Conservation (phyloP, 2,797 vertebrate genomes). For the Cichlasoma orientale region DNA sequence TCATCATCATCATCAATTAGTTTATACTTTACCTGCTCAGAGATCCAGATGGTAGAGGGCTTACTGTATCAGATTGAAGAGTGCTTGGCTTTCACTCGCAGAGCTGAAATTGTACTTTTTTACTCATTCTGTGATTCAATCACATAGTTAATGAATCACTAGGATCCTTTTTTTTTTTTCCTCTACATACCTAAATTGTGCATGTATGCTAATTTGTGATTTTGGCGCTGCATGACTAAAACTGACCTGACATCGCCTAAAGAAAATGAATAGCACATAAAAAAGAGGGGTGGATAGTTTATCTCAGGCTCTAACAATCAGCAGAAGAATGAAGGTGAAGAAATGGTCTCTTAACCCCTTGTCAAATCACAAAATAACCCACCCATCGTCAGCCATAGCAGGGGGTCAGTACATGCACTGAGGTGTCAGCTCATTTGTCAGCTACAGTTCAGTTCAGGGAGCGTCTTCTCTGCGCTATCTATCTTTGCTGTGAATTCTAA, state of each 20-base stretch:
- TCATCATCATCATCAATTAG: no score
- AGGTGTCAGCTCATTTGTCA: slow-evolving; percentile 64
- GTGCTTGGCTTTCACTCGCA: slow-evolving; percentile 52
- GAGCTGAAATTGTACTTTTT: slow-evolving; percentile 27
- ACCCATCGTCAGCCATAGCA: slow-evolving; percentile 37
- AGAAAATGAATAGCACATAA: slow-evolving; percentile 5
- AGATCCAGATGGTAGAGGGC: slow-evolving; percentile 50
- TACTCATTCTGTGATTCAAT: neutral
- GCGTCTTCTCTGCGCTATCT: slow-evolving; percentile 51
- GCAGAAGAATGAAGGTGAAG: slow-evolving; percentile 45
- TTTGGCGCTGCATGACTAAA: neutral
- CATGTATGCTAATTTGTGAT: neutral
- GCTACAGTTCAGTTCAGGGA: slow-evolving; percentile 65
- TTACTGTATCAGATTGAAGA: slow-evolving; percentile 48
- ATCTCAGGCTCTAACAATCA: slow-evolving; percentile 19
- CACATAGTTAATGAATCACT: neutral
- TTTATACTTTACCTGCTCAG: slow-evolving; percentile 24
- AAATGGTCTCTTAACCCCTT: slow-evolving; percentile 70
- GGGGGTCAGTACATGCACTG: slow-evolving; percentile 52
- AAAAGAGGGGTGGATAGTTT: neutral
- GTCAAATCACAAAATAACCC: slow-evolving; percentile 57
- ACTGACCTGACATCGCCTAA: neutral
- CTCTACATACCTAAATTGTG: neutral
- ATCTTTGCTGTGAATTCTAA: slow-evolving; percentile 64
- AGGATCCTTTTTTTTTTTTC: neutral